phyloP scores from a whole-genome alignment of 2,888 invertebrate genomes.

The Lordiphosa fenestrarum region DNA sequence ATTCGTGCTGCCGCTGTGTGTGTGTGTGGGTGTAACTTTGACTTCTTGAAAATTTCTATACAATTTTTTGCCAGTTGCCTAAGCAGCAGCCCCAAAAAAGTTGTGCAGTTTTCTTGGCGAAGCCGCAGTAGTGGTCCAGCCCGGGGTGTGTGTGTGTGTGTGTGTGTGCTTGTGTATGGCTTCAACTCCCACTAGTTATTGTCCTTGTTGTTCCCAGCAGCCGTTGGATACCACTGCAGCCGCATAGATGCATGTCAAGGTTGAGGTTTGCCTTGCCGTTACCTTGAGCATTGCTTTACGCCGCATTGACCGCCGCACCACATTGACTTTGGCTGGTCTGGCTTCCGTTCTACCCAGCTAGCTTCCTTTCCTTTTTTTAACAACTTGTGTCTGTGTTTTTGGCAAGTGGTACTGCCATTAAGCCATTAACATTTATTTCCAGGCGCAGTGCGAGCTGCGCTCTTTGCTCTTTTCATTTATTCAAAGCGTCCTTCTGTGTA shows the following conservation, averaged over 20 bases:
- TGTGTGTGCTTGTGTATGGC: not conserved
- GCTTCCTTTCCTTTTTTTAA: constrained; percentile 6
- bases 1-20: constrained; percentile 30
- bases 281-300: constrained; percentile 23
- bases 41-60: constrained; percentile 11
- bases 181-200: constrained; percentile 19
- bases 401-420: constrained; percentile 19
- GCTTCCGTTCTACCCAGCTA: constrained; percentile 24
- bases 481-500: no score
- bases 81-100: constrained; percentile 31
- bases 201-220: constrained; percentile 43
- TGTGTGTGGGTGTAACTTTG: constrained; percentile 22
- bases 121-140: constrained; percentile 51
- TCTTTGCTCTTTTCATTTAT: not conserved
- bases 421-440: constrained; percentile 53
- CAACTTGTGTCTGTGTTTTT: constrained; percentile 4
- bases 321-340: constrained; percentile 53
- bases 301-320: constrained; percentile 29
- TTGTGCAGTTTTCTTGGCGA: constrained; percentile 28
- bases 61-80: constrained; percentile 16
- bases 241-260: constrained; percentile 72
- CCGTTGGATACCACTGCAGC: constrained; percentile 38
- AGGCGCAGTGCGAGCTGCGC: constrained; percentile 6
- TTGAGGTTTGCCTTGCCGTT: constrained; percentile 36
- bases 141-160: no score